Conservation (phyloP, 2,888 invertebrate genomes). For the Galeopsomyia nigrocyanea region DNA sequence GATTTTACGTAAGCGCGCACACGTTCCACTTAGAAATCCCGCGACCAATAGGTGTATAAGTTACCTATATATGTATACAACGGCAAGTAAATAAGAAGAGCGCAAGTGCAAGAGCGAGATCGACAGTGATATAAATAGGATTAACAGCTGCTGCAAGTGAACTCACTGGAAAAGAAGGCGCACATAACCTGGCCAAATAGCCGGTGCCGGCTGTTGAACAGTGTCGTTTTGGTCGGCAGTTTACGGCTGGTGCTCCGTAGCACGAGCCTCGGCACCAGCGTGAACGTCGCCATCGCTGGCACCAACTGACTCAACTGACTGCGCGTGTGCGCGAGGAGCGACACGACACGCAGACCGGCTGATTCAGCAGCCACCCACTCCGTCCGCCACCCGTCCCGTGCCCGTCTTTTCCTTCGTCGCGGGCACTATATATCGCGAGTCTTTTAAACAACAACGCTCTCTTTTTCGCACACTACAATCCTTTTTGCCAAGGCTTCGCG, state of each 20-base stretch:
- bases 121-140: no score
- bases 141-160: slow-evolving; percentile 6
- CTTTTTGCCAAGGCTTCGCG: no score
- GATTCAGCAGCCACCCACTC: slow-evolving; percentile 6
- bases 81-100: no score
- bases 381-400: background rate
- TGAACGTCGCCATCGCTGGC: slow-evolving; percentile 62
- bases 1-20: slow-evolving; percentile 32
- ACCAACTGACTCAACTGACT: background rate
- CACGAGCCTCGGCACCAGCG: slow-evolving; percentile 58
- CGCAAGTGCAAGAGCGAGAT: no score
- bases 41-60: no score
- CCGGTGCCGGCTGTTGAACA: slow-evolving; percentile 48
- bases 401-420: background rate
- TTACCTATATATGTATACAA: background rate
- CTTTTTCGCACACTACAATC: no score
- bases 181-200: slow-evolving; percentile 53
- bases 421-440: background rate
- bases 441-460: background rate
- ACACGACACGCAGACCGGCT: background rate
- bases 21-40: slow-evolving; percentile 3
- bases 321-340: background rate
- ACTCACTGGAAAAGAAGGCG: slow-evolving; percentile 64
- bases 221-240: slow-evolving; percentile 52
- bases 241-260: slow-evolving; percentile 34